Base-by-base conservation (phyloP, 2,113 vertebrate species). In the Pluvianellus socialis region DNA sequence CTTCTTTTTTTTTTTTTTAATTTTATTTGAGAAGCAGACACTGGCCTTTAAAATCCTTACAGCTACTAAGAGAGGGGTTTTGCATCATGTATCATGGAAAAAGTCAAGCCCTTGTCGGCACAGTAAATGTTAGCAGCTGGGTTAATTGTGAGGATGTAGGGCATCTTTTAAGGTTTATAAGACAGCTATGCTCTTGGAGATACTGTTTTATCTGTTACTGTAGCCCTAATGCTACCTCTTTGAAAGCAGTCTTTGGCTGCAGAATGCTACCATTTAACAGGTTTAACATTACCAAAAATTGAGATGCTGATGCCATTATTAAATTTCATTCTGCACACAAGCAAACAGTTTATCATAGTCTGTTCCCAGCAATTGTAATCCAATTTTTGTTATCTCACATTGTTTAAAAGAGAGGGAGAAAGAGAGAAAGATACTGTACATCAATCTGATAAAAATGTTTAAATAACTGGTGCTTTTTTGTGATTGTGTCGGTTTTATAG, bases 281-380 rank as follows among this genome's bases (percentile, higher is more conserved):
- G 86, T 94, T 91, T 95, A 93, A 61, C 53, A 27, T 88, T 58
- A 49, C 92, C 75, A 53, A 94, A 95, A 96, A 91, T 80, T 79
- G 91, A 93, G 92, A 93, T n/a, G n/a, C 80, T 72, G 84, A 68
- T 92, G 90, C 84, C 73, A 81, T 91, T 93, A 91, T 86, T 95
- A 91, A 90, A 94, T 94, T 92, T 96, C 86, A 82, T 90, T 91
- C 92, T 87, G 87, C 91, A 89, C 94, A 96, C 62, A 88, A 97
- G 88, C 94, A 97, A 97, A 97, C 90, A 96, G 96, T 97, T 96
- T 97, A 97, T 97, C 96, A 90, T 91, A 88, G 95, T 68, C 94
- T 92, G 79, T 98, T 97, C 96, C 96, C 94, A 95, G 97, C 97
- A 98, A 94, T 56, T 94, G 92, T 97, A 97, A 97, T 97, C 94